Evolutionary conservation across 2,888 invertebrate genomes (phyloP).

Genomic region (Noctua fimbriata): DNA sequence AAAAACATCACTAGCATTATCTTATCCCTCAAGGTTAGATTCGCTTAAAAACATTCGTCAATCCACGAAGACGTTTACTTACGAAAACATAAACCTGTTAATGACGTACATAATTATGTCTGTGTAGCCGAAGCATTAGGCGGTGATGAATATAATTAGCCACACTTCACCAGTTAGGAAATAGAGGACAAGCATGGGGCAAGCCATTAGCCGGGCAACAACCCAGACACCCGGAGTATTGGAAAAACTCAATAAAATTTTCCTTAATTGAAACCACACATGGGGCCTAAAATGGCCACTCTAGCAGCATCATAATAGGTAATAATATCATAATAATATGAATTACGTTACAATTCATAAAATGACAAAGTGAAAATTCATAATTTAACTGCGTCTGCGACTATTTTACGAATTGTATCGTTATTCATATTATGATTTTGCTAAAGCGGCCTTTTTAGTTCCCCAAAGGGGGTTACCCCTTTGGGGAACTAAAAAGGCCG

Average conservation of each 20-base stretch:
- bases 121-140: background rate
- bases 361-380: too few relatives aligned
- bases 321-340: too few relatives aligned
- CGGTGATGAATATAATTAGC: background rate
- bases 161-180: background rate
- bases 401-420: too few relatives aligned
- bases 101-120: background rate
- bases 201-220: background rate
- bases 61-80: background rate
- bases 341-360: too few relatives aligned
- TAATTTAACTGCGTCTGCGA: too few relatives aligned
- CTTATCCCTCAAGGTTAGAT: conserved; percentile 12
- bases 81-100: background rate
- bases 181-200: background rate
- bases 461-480: too few relatives aligned
- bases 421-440: too few relatives aligned
- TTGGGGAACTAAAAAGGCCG: too few relatives aligned
- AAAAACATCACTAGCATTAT: conserved; percentile 3
- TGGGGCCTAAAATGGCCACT: background rate
- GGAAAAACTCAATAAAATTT: background rate
- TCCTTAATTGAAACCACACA: background rate
- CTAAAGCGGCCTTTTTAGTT: too few relatives aligned
- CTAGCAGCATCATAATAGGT: too few relatives aligned
- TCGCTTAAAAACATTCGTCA: conserved; percentile 3
- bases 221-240: too few relatives aligned